phyloP scores from a whole-genome alignment of 1,140 invertebrate genomes.

The Drosophila obscura region DNA sequence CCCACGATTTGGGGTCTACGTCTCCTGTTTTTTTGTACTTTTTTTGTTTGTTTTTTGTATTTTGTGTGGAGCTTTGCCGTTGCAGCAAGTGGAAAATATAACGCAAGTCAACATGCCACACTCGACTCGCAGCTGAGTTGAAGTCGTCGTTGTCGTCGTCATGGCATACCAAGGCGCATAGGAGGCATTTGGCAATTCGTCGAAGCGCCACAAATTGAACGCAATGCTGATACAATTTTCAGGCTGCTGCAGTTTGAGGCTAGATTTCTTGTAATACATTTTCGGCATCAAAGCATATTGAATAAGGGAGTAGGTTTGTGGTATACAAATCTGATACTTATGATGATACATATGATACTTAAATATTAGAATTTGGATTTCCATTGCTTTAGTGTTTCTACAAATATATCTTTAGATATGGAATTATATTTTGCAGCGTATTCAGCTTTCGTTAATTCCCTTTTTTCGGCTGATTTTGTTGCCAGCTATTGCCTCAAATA shows the following conservation, averaged over 20 bases:
- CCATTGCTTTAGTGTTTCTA: neutral
- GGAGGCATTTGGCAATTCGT: slow-evolving; percentile 67
- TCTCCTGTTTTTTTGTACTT: slow-evolving; percentile 36
- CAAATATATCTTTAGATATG: neutral
- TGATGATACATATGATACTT: neutral
- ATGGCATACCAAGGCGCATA: slow-evolving; percentile 15
- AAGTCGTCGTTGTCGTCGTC: slow-evolving; percentile 9
- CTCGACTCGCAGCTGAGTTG: slow-evolving; percentile 17
- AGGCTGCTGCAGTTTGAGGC: slow-evolving; percentile 6
- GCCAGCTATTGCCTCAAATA: slow-evolving; percentile 43
- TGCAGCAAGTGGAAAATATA: slow-evolving; percentile 77
- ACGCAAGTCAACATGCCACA: slow-evolving; percentile 72
- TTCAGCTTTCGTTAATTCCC: neutral
- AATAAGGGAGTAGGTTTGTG: neutral
- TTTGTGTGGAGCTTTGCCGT: slow-evolving; percentile 57
- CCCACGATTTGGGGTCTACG: slow-evolving; percentile 60
- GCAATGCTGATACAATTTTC: slow-evolving; percentile 74
- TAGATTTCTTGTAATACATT: slow-evolving; percentile 17
- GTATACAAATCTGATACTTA: neutral
- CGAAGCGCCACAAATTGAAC: slow-evolving; percentile 71
- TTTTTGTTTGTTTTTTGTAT: slow-evolving; percentile 9
- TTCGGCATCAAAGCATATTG: neutral
- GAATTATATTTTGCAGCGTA: slow-evolving; percentile 6
- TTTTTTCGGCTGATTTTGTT: slow-evolving; percentile 37
- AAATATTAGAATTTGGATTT: neutral